Evolutionary conservation across 2,113 vertebrate genomes (phyloP), one percentile per base, ranked within the genome.

Genomic region (Craseonycteris thonglongyai): DNA sequence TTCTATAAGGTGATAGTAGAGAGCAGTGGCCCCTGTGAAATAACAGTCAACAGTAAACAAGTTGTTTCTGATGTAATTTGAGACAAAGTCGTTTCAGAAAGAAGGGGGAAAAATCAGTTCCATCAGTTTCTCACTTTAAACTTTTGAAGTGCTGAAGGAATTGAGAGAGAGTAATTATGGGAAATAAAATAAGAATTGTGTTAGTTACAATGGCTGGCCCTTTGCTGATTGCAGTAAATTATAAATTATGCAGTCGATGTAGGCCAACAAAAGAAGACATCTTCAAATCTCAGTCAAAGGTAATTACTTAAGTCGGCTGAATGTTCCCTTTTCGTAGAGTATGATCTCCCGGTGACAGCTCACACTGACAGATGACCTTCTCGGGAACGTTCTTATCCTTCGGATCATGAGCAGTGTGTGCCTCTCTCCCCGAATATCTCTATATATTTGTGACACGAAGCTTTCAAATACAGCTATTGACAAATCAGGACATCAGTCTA

Each of bases 261-360:
- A 99, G 99, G 98, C 98, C 99, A 99, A 99, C 99, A 99, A 99
- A 99, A 99, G 99, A 99, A 99, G 99, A 99, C 99, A 99, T 99
- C 99, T 98, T 99, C 99, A 98, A 99, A 99, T 99, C 98, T 99
- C 99, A 99, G 99, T 99, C 99, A 99, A 98, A 99, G 99, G 98
- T 99, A 99, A 99, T 99, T 99, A 99, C 98, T 98, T 99, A 99
- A 99, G 99, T 98, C 98, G 98, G 98, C 98, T 98, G 98, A 98
- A 98, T 98, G 98, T 98, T 98, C 98, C 96, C 98, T 98, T 99
- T 99, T 98, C 98, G 98, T 98, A 98, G 98, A 98, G 98, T 98
- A 98, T 98, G 99, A 99, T 99, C 99, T 99, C 96, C 97, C 97
- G 97, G 98, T 99, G 99, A 99, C 99, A 99, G 99, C 98, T 98